Percentiles rank a stretch among this genome's conserved stretches.
Evolutionary conservation across 2,888 invertebrate genomes (phyloP).

Genomic region (Apotomis capreana): DNA sequence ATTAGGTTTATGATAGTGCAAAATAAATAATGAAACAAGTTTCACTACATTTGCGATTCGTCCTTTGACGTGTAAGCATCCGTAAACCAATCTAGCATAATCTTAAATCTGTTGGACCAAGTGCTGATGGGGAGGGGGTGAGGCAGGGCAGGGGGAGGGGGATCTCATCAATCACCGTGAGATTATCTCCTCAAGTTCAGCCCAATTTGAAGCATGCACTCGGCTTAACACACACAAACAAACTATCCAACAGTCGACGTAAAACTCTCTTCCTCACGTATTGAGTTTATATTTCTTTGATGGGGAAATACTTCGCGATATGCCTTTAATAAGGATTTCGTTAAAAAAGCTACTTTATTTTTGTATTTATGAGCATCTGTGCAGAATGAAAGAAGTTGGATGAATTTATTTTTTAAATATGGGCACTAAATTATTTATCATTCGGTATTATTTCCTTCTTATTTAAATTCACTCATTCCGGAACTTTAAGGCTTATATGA

Average conservation of each 20-base stretch:
- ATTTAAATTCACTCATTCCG: neutral
- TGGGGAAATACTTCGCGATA: neutral
- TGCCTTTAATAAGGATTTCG: conserved; percentile 19
- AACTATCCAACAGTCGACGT: conserved; percentile 7
- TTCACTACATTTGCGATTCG: neutral
- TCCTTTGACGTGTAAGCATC: neutral
- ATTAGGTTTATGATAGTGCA: no score
- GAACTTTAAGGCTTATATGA: neutral
- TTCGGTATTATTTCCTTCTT: neutral
- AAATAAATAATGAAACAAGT: no score
- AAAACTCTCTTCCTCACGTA: neutral
- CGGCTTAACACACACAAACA: conserved; percentile 74
- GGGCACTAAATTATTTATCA: neutral
- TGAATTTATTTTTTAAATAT: conserved; percentile 19
- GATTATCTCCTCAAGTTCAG: conserved; percentile 86
- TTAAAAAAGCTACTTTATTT: conserved; percentile 23
- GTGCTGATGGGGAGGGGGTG: conserved; percentile 12
- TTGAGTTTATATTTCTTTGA: conserved; percentile 12
- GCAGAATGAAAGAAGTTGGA: conserved; percentile 31
- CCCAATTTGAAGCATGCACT: conserved; percentile 78
- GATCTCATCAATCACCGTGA: conserved; percentile 85
- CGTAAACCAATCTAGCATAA: conserved; percentile 16
- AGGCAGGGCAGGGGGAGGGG: conserved; percentile 51
- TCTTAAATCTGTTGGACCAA: conserved; percentile 24
- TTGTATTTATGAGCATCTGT: conserved; percentile 28